phyloP scores from a whole-genome alignment of 1,140 invertebrate genomes.

The Drosophila sturtevanti region DNA sequence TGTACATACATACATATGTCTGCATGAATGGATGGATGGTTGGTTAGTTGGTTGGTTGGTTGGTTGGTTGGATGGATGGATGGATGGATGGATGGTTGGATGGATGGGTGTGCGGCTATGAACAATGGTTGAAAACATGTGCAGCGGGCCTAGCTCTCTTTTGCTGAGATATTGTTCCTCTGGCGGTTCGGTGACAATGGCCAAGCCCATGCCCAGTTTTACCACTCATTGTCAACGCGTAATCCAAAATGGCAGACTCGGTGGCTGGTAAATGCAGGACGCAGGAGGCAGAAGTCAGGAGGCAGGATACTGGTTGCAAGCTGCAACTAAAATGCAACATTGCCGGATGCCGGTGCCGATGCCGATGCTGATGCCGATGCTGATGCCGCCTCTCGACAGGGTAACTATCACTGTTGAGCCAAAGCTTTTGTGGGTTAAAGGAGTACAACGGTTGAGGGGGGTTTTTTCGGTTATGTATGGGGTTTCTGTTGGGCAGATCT shows the following conservation, averaged over 20 bases:
- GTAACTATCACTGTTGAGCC: no score
- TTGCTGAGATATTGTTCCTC: constrained; percentile 14
- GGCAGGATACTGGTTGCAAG: constrained; percentile 1
- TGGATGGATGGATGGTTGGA: background rate
- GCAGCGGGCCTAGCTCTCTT: constrained; percentile 10
- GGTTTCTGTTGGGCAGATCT: constrained; percentile 6
- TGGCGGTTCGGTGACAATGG: constrained; percentile 7
- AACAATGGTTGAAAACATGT: constrained; percentile 3
- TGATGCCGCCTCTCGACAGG: background rate
- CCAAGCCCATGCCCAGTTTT: constrained; percentile 1
- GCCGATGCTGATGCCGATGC: background rate
- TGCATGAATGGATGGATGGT: background rate
- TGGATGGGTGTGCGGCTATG: background rate
- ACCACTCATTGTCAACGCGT: constrained; percentile 18
- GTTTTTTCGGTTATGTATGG: no score
- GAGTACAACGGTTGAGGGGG: no score
- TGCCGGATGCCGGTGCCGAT: constrained; percentile 2
- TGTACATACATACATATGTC: no score
- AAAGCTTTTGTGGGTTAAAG: no score
- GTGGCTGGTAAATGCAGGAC: background rate
- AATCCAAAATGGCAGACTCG: constrained; percentile 13
- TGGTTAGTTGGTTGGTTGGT: background rate
- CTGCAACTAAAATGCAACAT: constrained; percentile 18
- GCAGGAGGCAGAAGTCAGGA: background rate
- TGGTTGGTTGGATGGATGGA: background rate